Evolutionary conservation across 2,113 vertebrate genomes (phyloP).

Genomic region (Scophthalmus maximus): DNA sequence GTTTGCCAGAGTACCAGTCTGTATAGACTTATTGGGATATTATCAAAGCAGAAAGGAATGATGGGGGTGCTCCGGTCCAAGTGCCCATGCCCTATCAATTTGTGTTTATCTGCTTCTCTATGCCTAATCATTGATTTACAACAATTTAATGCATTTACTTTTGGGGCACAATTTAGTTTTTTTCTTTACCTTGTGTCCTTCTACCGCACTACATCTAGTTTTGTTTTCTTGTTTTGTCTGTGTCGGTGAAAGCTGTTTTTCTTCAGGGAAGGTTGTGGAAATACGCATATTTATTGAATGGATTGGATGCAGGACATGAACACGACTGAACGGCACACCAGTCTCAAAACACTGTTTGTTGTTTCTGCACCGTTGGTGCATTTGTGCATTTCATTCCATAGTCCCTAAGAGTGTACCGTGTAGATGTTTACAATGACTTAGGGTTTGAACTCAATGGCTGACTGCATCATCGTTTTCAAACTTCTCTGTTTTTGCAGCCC

Average conservation of each 20-base stretch:
- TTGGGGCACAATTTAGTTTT: not conserved
- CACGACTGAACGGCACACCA: not conserved
- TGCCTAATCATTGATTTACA: constrained; percentile 3
- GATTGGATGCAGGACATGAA: constrained; percentile 24
- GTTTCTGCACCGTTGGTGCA: constrained; percentile 3
- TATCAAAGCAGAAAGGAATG: constrained; percentile 61
- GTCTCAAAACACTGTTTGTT: constrained; percentile 26
- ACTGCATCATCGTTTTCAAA: no score
- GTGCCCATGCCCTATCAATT: constrained; percentile 13
- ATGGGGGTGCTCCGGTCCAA: constrained; percentile 28
- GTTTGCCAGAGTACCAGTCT: constrained; percentile 54
- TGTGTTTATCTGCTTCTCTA: not conserved
- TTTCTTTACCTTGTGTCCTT: not conserved
- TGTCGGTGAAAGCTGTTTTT: constrained; percentile 10
- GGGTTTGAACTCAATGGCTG: no score
- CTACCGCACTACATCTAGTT: not conserved
- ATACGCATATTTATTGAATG: constrained; percentile 44
- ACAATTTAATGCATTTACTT: not conserved
- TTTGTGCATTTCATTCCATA: no score
- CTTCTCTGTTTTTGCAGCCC: no score
- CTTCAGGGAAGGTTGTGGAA: constrained; percentile 46
- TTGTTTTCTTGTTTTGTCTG: constrained; percentile 9
- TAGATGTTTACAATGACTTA: no score
- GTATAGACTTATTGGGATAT: constrained; percentile 56
- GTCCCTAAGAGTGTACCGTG: no score